Base-by-base conservation (phyloP, 1,140 invertebrate genomes). In the Drosophila arawakana region DNA sequence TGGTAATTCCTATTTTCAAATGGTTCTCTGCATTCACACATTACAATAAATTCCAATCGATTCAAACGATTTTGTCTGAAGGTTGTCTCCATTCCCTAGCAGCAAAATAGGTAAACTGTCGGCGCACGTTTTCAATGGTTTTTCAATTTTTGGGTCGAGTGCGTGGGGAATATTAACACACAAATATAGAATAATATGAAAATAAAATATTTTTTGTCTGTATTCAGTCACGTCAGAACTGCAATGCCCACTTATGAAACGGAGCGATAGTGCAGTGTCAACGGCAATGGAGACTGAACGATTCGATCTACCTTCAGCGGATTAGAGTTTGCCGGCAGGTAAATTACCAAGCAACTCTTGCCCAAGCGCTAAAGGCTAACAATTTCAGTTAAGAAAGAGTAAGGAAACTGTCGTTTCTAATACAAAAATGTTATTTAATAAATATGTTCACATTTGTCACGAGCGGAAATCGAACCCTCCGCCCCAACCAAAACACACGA, bases 291-390 rank as follows among this genome's bases (percentile, higher is more conserved):
- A 73, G 78, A 81, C 67, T 59, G 85, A 91, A 91, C 90, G 90
- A 91, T 88, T 91, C 73, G 3, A 76, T 91, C 90, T 91, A 82
- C 90, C 90, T 91, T 89, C 52, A 74, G 83, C 90, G 59, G 90
- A 91, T 91, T 91, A 91, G 90, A 91, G 85, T 78, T 58, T 66
- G 63, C 58, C 73, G 69, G 80, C 84, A 79, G 55, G 37, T 58
- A 69, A 70, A 59, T 63, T 70, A 59, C 73, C 60, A 73, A 76
- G 67, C 62, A 76, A 81, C 90, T 78, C 90, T 90, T 91, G 90
- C 90, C 85, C 82, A 81, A 78, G 66, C 73, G 80, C 81, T 78
- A 73, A 84, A 90, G 90, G 90, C 47, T 55, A 9, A 13, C n/a
- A 43, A 30, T 30, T 5, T 6, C 3, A 30, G 25, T 30, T 30